phyloP scores from a whole-genome alignment of 2,888 invertebrate species.

The Dicycla oo region DNA sequence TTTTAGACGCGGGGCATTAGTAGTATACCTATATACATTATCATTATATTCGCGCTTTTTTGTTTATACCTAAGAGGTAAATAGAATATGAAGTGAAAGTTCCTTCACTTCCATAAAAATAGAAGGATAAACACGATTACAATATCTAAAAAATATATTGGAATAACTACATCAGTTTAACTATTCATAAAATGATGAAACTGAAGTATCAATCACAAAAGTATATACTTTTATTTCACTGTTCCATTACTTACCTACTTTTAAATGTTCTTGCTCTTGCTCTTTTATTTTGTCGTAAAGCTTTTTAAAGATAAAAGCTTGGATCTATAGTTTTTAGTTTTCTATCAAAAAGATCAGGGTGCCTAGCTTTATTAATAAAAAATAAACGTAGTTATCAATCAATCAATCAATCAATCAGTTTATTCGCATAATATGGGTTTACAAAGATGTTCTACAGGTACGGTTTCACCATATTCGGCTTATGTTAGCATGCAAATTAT shows the following conservation, averaged over 20 bases:
- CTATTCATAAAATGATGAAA: too few relatives aligned
- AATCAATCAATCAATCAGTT: too few relatives aligned
- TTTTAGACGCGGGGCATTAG: constrained; percentile 51
- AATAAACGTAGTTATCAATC: neutral
- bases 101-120: neutral
- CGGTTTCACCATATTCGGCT: too few relatives aligned
- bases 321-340: neutral
- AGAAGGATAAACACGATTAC: neutral
- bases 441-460: too few relatives aligned
- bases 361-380: neutral
- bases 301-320: neutral
- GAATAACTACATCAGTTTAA: too few relatives aligned
- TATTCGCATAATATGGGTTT: too few relatives aligned
- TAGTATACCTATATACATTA: constrained; percentile 37
- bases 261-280: neutral
- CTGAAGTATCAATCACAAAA: neutral
- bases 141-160: neutral
- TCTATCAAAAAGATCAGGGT: neutral
- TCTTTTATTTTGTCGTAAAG: neutral
- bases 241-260: neutral
- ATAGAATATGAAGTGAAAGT: constrained; percentile 6
- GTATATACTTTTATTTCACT: neutral
- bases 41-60: constrained; percentile 54
- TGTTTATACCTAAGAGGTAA: constrained; percentile 8
- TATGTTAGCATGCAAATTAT: too few relatives aligned